A percentile compares a stretch with the other conserved stretches of the same genome.
Conservation (phyloP, 2,113 vertebrate genomes). For the Hippocampus abdominalis region DNA sequence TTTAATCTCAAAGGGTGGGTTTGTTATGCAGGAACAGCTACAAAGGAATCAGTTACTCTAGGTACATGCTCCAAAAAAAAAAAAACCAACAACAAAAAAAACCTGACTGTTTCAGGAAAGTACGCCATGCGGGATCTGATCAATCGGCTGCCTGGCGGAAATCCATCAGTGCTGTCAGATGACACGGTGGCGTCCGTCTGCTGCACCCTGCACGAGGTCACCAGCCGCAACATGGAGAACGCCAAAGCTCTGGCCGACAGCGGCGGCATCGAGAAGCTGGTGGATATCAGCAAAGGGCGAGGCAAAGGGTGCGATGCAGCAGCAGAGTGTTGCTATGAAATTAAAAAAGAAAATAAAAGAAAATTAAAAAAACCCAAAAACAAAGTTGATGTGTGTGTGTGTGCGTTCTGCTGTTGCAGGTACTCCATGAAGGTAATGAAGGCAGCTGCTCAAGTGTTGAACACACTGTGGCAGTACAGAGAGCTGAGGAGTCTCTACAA, state of each 20-base stretch:
- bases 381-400: neutral
- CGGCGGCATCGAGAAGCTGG: constrained; percentile 92
- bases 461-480: constrained; percentile 96
- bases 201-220: constrained; percentile 95
- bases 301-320: constrained; percentile 80
- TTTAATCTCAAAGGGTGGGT: too few species aligned
- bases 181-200: constrained; percentile 92
- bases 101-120: constrained; percentile 75
- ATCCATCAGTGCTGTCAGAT: constrained; percentile 80
- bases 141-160: constrained; percentile 84
- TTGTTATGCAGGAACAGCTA: too few species aligned
- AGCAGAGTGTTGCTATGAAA: too few species aligned
- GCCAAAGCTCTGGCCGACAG: constrained; percentile 93
- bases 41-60: too few species aligned
- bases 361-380: neutral
- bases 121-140: constrained; percentile 97
- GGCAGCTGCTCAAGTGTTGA: constrained; percentile 93
- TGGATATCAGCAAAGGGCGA: constrained; percentile 92
- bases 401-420: constrained; percentile 53
- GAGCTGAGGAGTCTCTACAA: constrained; percentile 97
- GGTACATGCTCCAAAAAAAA: too few species aligned
- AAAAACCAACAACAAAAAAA: too few species aligned
- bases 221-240: constrained; percentile 96
- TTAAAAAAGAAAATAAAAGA: neutral
- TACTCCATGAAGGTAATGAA: constrained; percentile 96